Conservation (phyloP, 2,113 vertebrate species). For the Anarrhichthys ocellatus region DNA sequence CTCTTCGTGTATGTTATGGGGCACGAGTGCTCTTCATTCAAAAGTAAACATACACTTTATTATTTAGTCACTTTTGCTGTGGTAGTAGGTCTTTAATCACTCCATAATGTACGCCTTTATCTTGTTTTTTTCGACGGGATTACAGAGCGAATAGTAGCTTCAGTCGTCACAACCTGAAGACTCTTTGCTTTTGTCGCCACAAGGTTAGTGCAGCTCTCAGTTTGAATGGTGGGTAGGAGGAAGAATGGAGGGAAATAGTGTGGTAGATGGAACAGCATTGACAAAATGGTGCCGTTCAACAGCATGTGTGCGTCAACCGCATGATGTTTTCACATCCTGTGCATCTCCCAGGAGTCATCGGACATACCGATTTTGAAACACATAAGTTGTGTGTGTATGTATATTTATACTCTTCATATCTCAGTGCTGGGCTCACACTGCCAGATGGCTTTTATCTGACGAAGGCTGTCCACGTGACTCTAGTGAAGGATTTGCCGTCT, state of each 20-base stretch:
- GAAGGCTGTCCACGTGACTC: slow-evolving; percentile 15
- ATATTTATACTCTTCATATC: no score
- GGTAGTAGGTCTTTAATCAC: neutral
- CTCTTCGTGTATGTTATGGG: neutral
- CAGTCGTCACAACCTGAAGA: neutral
- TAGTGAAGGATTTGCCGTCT: neutral
- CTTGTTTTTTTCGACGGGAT: neutral
- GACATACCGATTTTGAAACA: neutral
- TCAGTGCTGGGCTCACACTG: no score
- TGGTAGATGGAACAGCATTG: neutral
- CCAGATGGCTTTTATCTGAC: neutral
- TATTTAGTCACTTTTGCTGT: neutral
- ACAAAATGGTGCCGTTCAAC: neutral
- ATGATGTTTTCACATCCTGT: neutral
- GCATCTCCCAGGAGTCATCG: neutral
- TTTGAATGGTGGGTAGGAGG: neutral
- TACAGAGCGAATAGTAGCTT: neutral
- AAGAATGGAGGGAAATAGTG: slow-evolving; percentile 1
- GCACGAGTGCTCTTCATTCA: neutral
- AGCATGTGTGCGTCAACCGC: neutral
- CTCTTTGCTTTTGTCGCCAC: neutral
- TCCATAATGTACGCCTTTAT: slow-evolving; percentile 5
- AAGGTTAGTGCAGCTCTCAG: neutral
- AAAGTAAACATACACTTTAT: neutral
- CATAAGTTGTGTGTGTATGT: neutral